Evolutionary conservation across 1,140 invertebrate species (phyloP).

Genomic region (Heliconius himera): DNA sequence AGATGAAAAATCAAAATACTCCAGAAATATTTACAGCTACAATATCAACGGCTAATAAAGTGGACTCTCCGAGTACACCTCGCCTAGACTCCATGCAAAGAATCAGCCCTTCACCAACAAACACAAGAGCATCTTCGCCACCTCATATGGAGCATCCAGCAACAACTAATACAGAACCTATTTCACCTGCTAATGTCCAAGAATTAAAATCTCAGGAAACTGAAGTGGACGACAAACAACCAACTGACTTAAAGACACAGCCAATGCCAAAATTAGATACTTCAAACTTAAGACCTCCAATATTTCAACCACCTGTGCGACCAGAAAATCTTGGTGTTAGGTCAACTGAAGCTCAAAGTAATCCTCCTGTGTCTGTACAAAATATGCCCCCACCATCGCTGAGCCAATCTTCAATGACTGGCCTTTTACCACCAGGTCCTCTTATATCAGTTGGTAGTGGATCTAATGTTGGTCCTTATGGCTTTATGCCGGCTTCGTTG

Average conservation of each 20-base stretch:
- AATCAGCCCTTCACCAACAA: conserved; percentile 74
- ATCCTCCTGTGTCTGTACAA: conserved; percentile 56
- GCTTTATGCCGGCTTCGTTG: conserved; percentile 78
- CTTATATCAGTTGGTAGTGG: conserved; percentile 82
- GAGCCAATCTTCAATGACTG: conserved; percentile 80
- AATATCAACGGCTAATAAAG: conserved; percentile 71
- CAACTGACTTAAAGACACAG: conserved; percentile 74
- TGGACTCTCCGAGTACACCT: conserved; percentile 69
- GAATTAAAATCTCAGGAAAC: conserved; percentile 71
- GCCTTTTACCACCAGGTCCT: conserved; percentile 81
- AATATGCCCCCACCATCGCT: conserved; percentile 75
- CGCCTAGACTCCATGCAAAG: conserved; percentile 69
- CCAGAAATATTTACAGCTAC: conserved; percentile 78
- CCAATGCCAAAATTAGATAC: conserved; percentile 66
- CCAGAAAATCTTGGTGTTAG: conserved; percentile 74
- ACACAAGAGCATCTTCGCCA: conserved; percentile 64
- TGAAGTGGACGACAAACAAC: conserved; percentile 73
- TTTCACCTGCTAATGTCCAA: conserved; percentile 72
- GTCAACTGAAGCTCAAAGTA: conserved; percentile 57
- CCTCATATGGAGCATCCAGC: conserved; percentile 76
- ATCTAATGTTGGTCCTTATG: conserved; percentile 78
- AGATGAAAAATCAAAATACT: conserved; percentile 80
- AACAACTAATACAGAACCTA: conserved; percentile 67
- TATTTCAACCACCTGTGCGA: conserved; percentile 74
- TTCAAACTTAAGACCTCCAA: conserved; percentile 69